Evolutionary conservation across 1,140 invertebrate genomes (phyloP).

Genomic region (Cardiocondyla obscurior): DNA sequence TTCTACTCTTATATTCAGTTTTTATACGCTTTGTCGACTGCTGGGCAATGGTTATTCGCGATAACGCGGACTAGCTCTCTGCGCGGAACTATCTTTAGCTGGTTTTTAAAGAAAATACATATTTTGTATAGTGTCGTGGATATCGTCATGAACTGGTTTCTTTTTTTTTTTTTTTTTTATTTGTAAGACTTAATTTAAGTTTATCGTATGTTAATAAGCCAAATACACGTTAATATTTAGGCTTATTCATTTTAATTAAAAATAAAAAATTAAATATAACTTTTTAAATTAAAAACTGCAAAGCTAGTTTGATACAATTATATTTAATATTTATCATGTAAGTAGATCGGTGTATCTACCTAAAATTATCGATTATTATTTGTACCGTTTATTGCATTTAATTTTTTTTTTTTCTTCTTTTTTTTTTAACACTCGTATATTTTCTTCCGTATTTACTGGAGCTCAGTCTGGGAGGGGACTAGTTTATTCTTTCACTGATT

Average conservation of each 20-base stretch:
- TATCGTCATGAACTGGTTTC: neutral
- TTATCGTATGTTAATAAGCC: too few species aligned
- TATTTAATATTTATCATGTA: neutral
- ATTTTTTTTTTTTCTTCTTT: neutral
- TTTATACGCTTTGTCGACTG: constrained; percentile 43
- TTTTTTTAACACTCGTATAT: neutral
- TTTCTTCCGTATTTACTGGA: neutral
- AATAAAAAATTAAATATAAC: neutral
- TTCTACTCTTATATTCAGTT: constrained; percentile 63
- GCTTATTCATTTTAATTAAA: neutral
- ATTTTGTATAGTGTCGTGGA: neutral
- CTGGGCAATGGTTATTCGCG: constrained; percentile 46
- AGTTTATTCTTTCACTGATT: constrained; percentile 35
- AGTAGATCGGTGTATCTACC: neutral
- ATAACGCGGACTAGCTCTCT: constrained; percentile 16
- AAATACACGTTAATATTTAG: neutral
- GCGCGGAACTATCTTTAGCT: neutral
- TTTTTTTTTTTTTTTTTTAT: too few species aligned
- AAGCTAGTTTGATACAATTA: neutral
- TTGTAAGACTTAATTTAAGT: neutral
- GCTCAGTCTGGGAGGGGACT: neutral
- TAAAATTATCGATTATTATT: constrained; percentile 3
- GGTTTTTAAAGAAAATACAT: neutral
- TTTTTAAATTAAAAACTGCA: neutral
- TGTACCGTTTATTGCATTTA: neutral